Evolutionary conservation across 1,140 invertebrate species (phyloP).

Genomic region (Brachionus rubens): DNA sequence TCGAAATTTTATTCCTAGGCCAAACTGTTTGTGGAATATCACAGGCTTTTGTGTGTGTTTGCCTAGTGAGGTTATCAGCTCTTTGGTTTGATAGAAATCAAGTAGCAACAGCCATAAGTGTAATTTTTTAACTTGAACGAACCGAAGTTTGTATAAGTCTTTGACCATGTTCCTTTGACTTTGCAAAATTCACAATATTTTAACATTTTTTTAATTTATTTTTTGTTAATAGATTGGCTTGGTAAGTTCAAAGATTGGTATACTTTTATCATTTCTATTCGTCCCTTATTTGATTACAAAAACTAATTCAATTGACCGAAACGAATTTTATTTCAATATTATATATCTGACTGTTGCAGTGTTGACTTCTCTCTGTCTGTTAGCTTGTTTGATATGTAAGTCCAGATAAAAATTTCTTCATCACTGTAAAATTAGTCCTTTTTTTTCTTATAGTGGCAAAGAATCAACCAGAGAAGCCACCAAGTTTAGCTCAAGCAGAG

Average conservation of each 20-base stretch:
- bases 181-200: background rate
- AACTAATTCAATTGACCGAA: constrained; percentile 47
- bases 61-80: constrained; percentile 85
- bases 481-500: constrained; percentile 26
- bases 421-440: constrained; percentile 57
- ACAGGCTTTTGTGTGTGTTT: constrained; percentile 81
- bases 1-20: constrained; percentile 80
- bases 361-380: constrained; percentile 71
- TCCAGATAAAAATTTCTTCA: constrained; percentile 49
- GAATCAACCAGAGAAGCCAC: constrained; percentile 20
- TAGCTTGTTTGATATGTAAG: constrained; percentile 72
- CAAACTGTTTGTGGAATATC: constrained; percentile 81
- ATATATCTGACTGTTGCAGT: constrained; percentile 78
- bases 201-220: background rate
- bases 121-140: no score
- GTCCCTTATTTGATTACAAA: constrained; percentile 75
- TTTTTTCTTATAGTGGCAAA: constrained; percentile 41
- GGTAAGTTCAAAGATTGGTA: constrained; percentile 95
- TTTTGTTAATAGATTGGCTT: constrained; percentile 14
- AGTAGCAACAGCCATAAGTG: constrained; percentile 90
- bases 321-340: constrained; percentile 67
- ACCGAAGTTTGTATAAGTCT: no score
- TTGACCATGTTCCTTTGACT: background rate
- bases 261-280: constrained; percentile 81
- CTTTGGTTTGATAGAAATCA: constrained; percentile 91